Evolutionary conservation across 2,888 invertebrate genomes (phyloP).

Genomic region (Smittia sp.): DNA sequence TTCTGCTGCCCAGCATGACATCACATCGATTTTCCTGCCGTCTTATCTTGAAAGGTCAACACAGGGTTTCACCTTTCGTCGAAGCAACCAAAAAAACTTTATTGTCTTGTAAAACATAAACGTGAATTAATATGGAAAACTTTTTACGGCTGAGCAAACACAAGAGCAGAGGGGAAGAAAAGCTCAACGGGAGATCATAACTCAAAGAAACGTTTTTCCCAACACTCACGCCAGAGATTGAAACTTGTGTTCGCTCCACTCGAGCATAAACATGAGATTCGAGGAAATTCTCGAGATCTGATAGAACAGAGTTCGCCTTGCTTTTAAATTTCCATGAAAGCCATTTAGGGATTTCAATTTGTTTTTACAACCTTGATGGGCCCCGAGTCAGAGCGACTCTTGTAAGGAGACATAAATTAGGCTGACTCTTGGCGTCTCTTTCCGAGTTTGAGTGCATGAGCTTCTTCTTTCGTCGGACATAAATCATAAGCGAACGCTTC

Average conservation of each 20-base stretch:
- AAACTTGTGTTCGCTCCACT: too few species aligned
- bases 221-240: background rate
- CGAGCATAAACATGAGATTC: too few species aligned
- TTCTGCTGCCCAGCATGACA: too few species aligned
- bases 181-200: background rate
- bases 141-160: too few species aligned
- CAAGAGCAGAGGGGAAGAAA: background rate
- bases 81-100: too few species aligned
- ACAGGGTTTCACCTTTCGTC: too few species aligned
- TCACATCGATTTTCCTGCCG: too few species aligned
- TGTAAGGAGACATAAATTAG: background rate
- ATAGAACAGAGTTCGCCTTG: background rate
- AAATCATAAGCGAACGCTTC: background rate
- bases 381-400: background rate
- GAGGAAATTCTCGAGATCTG: too few species aligned
- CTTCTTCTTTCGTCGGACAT: background rate
- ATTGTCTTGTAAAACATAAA: too few species aligned
- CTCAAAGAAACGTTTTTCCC: background rate
- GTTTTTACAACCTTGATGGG: conserved; percentile 13
- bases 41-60: too few species aligned
- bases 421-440: background rate
- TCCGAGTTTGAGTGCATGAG: background rate
- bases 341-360: conserved; percentile 25
- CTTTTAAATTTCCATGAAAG: conserved; percentile 4
- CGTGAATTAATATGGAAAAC: too few species aligned